Evolutionary conservation across 30 jellyfish, hydroid and myxozoan genomes (phyloP), one percentile per base, ranked within the genome.

Genomic region (Morbakka virulenta): DNA sequence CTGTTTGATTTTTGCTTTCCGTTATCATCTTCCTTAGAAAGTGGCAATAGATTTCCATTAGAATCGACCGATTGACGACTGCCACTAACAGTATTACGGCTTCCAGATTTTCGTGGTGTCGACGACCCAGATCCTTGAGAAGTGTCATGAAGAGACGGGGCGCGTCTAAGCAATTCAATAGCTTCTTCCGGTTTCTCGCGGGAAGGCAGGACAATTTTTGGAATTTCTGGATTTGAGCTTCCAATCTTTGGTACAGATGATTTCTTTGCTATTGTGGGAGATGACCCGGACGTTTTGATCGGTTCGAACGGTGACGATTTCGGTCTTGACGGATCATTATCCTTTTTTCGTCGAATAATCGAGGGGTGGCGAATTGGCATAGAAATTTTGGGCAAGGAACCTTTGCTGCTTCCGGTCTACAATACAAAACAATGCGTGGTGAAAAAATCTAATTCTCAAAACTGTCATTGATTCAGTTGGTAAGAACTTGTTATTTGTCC

Each of bases 231-330:
- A 17, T 34, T 75, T 0, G 73, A 80, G 63, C 21, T 67, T 9
- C 57, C 57, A 6, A 41, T 41, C 57, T 41, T 41, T 41, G 57
- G 17, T 17, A 17, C 57, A 41, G 57, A 41, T 41, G 57, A 41
- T 17, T 17, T 41, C 9, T 17, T 9, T 9, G 9, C 17, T 6
- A 41, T 9, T 9, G 57, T 41, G 13, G 57, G 57, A 17, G 57
- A 41, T 6, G 57, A 41, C 0, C 33, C 82, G 22, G 78, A 35
- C 34, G 21, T 63, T 27, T 71, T 78, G 25, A 75, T 51, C 23
- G 50, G 49, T 72, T 83, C 94, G 26, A 70, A 83, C 0, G 94
- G 94, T 0, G 87, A 34, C 2, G 94, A 83, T 33, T 83, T 83
- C 23, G 94, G 94, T 35, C 94, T 50, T 67, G 82, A 67, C 36